Evolutionary conservation across 2,797 vertebrate species (phyloP), one percentile per base, ranked within the genome.

Genomic region (Peromyscus melanophrys): DNA sequence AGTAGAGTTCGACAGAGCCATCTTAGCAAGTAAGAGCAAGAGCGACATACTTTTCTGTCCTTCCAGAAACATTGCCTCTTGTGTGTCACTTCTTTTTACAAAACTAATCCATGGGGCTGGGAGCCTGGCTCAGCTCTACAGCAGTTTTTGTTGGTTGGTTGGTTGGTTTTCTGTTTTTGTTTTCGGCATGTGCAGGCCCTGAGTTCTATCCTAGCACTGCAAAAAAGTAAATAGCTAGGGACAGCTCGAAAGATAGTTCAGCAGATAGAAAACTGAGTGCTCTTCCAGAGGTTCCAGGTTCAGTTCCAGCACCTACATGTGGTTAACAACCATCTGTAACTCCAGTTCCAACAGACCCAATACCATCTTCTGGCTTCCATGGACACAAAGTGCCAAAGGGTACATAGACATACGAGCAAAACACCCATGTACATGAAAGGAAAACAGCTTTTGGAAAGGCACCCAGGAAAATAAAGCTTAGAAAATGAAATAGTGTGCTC

Each of bases 11-110:
- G 21, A 77, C 13, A 86, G 57, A 85, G 25, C 29, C n/a, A 31
- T 23, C 34, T 90, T 27, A 78, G 81, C 71, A 85, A 92, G 31
- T 52, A 46, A 97, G 61, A 84, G 59, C 49, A 65, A 83, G 77
- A 49, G 55, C 89, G 27, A 19, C 63, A 89, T 77, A 67, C 65
- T 78, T 92, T 93, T 89, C 67, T 91, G 17, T 89, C 49, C 13
- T 14, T 95, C 84, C 75, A 83, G 34, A 82, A 73, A 89, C 43
- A 77, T n/a, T 80, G 86, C 52, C 69, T 92, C 37, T 25, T n/a
- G 29, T 76, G 7, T 85, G 37, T 90, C 29, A 52, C 76, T 94
- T 37, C 75, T 71, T 89, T 23, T 78, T 69, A 57, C 14, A 43
- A 59, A 93, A 76, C 21, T 61, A 89, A 88, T 61, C 10, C 37